Base-by-base conservation (phyloP, 2,888 invertebrate genomes). In the Sthenelais limicola region DNA sequence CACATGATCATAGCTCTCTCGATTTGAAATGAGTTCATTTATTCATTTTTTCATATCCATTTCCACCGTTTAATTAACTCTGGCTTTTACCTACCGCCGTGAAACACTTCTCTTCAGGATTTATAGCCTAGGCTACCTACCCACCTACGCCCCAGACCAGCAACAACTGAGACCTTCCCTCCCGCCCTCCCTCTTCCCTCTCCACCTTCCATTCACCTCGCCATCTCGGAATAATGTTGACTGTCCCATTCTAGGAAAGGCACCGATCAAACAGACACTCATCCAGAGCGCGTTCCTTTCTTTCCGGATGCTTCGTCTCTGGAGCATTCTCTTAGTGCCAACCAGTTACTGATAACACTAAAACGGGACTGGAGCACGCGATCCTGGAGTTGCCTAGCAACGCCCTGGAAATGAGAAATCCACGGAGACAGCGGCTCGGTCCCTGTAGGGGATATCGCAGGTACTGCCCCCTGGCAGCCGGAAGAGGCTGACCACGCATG, bases 351-450 rank as follows among this genome's bases (percentile, higher is more conserved):
- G 62, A 33, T 62, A 38, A 38, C 62, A 28, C 21, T n/a, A 21
- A 7, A 51, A 7, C 51, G 62, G 24, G 62, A 33, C 62, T 24
- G 24, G 24, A 62, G 24, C 35, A 38, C 56, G 56, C 26, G 33
- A 56, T 28, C 12, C 56, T 18, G 15, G 3, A 21, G 56, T 56
- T 56, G 56, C 56, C 56, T 62, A 62, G 62, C 62, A 62, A 62
- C 62, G 24, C 24, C 9, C 62, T 21, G 62, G 62, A 35, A 62
- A 35, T 38, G 62, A 62, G 62, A 18, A 7, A 43, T 28, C 38
- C 38, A 26, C 38, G 3, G 38, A 35, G 62, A 24, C n/a, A n/a
- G 21, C 62, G 12, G 24, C 21, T 21, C 38, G 62, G 38, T 35
- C 18, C 62, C 62, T 38, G n/a, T 24, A 28, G 38, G 32, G 54